These are phyloP conservation scores for Synergus gifuensis DNA, from an alignment of 2,888 invertebrate species.

Conservation along the genomic window DNA sequence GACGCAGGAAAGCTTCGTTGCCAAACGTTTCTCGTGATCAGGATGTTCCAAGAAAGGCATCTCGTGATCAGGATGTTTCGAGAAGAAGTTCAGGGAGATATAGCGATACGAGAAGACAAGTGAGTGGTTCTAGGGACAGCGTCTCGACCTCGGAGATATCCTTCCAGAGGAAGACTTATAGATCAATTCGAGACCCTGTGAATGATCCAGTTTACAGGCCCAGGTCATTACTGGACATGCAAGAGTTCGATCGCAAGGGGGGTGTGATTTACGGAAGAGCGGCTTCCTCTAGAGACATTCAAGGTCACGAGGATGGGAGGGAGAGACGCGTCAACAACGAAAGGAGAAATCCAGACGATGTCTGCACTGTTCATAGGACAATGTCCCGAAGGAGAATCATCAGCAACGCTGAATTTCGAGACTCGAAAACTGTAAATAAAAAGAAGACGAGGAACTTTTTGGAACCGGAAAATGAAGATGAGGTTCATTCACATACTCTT, in stretches of 20 bases:
- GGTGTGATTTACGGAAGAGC: constrained; percentile 59
- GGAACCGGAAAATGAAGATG: constrained; percentile 25
- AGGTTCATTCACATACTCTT: constrained; percentile 16
- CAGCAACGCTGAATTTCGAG: constrained; percentile 60
- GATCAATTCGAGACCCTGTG: constrained; percentile 59
- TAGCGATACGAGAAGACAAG: constrained; percentile 41
- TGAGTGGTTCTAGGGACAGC: constrained; percentile 38
- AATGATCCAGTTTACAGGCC: constrained; percentile 57
- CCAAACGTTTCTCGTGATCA: constrained; percentile 49
- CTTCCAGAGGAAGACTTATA: constrained; percentile 45
- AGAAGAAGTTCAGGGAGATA: constrained; percentile 44
- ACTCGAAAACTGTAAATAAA: constrained; percentile 48
- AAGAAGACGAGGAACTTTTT: constrained; percentile 40
- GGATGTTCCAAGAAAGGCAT: constrained; percentile 46
- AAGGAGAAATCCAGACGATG: constrained; percentile 47
- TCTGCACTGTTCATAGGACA: constrained; percentile 58
- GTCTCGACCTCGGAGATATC: constrained; percentile 49
- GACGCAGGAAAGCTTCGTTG: constrained; percentile 69
- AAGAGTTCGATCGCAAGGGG: constrained; percentile 54
- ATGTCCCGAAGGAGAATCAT: constrained; percentile 72
- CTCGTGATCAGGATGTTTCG: constrained; percentile 44
- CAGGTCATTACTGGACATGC: constrained; percentile 57
- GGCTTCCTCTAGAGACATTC: constrained; percentile 49
- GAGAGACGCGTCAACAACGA: constrained; percentile 50
- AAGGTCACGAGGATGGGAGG: constrained; percentile 47